These are phyloP conservation scores for Myopa tessellatipennis DNA, from an alignment of 2,888 invertebrate genomes.

Conservation along the genomic window DNA sequence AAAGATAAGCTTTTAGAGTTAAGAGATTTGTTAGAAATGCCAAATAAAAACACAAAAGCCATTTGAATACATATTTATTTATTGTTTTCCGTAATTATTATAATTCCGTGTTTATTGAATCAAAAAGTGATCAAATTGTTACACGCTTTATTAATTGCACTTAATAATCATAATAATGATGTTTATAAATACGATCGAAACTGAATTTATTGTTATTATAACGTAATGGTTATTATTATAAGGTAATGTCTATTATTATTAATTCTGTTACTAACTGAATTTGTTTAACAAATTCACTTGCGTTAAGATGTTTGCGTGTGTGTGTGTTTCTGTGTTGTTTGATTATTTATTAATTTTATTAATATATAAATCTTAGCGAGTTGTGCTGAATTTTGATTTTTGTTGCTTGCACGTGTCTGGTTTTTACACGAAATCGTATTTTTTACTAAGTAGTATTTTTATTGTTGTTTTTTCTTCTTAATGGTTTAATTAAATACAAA, in stretches of 20 bases:
- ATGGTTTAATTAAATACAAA: too few relatives aligned
- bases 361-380: background rate
- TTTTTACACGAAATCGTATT: too few relatives aligned
- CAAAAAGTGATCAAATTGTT: conserved; percentile 28
- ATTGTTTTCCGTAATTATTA: background rate
- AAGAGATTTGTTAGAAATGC: too few relatives aligned
- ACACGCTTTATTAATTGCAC: conserved; percentile 27
- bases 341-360: background rate
- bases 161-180: conserved; percentile 4
- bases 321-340: background rate
- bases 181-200: background rate
- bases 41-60: too few relatives aligned
- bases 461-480: too few relatives aligned
- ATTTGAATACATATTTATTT: too few relatives aligned
- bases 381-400: too few relatives aligned
- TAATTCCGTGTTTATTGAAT: conserved; percentile 36
- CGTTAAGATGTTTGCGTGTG: background rate
- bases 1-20: too few relatives aligned
- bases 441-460: too few relatives aligned
- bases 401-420: too few relatives aligned
- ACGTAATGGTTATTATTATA: too few relatives aligned
- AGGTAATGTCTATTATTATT: too few relatives aligned
- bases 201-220: background rate
- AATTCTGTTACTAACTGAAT: background rate
- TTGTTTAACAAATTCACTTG: conserved; percentile 15